phyloP scores from a whole-genome alignment of 2,113 vertebrate genomes.

The Oplegnathus fasciatus region DNA sequence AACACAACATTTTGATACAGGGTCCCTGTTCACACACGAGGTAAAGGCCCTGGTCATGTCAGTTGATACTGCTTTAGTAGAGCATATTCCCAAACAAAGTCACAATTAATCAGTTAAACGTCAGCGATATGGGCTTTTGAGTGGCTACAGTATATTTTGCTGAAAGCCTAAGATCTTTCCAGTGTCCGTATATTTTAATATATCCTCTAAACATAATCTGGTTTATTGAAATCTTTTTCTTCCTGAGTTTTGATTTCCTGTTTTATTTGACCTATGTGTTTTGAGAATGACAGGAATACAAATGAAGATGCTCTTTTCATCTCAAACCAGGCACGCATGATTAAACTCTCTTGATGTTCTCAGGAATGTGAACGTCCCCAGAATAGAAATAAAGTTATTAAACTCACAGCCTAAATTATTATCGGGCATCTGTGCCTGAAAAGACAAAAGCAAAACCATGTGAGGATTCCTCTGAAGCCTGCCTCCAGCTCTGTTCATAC shows the following conservation, averaged over 20 bases:
- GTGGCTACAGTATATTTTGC: too few species aligned
- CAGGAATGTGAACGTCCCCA: background rate
- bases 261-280: background rate
- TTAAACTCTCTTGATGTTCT: background rate
- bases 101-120: background rate
- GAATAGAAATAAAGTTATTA: slow-evolving; percentile 3
- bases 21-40: background rate
- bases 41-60: background rate
- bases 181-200: background rate
- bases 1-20: background rate
- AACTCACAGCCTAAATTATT: background rate
- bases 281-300: background rate
- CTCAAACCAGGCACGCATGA: background rate
- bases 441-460: background rate
- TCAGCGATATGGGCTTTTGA: too few species aligned
- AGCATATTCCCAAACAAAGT: background rate
- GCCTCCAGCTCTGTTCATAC: background rate
- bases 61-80: background rate
- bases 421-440: background rate
- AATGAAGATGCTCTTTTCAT: background rate
- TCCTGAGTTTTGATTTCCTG: background rate
- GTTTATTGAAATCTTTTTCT: background rate
- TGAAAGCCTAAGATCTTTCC: background rate
- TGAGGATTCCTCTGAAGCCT: background rate
- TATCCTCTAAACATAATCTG: background rate